Evolutionary conservation across 2,113 vertebrate species (phyloP), one percentile per base, ranked within the genome.

Genomic region (Tinamus guttatus): DNA sequence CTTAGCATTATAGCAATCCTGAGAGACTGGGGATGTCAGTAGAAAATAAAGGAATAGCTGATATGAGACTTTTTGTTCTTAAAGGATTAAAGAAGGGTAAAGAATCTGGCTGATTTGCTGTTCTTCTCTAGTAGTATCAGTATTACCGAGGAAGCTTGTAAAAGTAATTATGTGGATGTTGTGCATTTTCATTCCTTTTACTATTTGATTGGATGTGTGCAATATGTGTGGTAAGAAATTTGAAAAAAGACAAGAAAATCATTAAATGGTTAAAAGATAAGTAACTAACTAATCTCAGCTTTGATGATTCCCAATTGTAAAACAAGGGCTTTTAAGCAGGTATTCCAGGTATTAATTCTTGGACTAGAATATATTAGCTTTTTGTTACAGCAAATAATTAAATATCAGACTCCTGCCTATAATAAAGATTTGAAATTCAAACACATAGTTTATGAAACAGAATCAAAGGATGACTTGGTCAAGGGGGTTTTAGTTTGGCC

Each of bases 321-420:
- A 73, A 19, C 8, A n/a, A 20, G 11, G 43, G 11, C 0, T 24
- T 38, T 76, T 68, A 71, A 79, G 25, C 9, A 52, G 1, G 0
- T 80, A 7, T 62, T 68, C 28, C 45, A 19, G 5, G 6, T 34
- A 25, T 64, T 85, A 41, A 62, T 60, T 73, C 79, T 64, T 85
- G 76, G 22, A 34, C 32, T 77, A 38, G 38, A 76, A 5, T 67
- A 77, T n/a, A 93, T 78, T 59, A 59, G 11, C 11, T 75, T 84
- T 40, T 82, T 69, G 19, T 60, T 88, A 36, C 24, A 52, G 34
- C 28, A 32, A 76, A 90, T n/a, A 90, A 64, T 30, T 58, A 73
- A 67, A 38, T 74, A 64, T 49, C 91, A 63, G 47, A 89, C 79
- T 34, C 30, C 14, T 41, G 54, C 32, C 38, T 78, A 24, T 5